Conservation (phyloP, 2,888 invertebrate species). For the Subacronicta megacephala region DNA sequence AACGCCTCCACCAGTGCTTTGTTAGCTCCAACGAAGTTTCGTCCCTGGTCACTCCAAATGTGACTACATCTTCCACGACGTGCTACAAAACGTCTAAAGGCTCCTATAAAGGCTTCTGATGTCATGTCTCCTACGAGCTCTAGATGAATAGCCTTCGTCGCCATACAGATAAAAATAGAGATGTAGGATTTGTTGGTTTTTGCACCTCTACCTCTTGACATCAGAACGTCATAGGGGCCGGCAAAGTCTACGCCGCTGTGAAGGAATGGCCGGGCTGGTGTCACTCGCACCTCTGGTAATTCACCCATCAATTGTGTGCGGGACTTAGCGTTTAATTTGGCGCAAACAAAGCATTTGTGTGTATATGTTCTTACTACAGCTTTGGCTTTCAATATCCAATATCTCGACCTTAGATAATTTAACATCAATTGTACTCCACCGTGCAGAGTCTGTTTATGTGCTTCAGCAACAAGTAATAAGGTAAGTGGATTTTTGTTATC, state of each 20-base stretch:
- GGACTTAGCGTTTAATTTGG: no score
- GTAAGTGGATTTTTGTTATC: no score
- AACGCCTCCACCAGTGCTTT: not conserved
- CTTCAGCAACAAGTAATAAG: no score
- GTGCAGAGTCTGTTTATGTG: no score
- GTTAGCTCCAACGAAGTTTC: constrained; percentile 1
- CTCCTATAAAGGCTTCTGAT: constrained; percentile 1
- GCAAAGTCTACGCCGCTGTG: constrained; percentile 9
- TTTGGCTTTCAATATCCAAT: no score
- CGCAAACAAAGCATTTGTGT: no score
- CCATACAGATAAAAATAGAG: not conserved
- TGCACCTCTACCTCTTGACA: constrained; percentile 3
- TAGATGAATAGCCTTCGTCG: not conserved
- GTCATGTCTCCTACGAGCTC: not conserved
- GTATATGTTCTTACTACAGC: no score
- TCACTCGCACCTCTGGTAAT: constrained; percentile 1
- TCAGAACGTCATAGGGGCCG: not conserved
- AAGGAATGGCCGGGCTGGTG: not conserved
- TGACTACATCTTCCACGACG: not conserved
- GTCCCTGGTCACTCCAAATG: not conserved
- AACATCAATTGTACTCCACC: no score
- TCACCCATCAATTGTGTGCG: not conserved
- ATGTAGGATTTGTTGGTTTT: constrained; percentile 2
- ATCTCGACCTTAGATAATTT: no score
- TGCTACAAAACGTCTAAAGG: not conserved